Base-by-base conservation (phyloP, 1,140 invertebrate species). In the Metaphire vulgaris region DNA sequence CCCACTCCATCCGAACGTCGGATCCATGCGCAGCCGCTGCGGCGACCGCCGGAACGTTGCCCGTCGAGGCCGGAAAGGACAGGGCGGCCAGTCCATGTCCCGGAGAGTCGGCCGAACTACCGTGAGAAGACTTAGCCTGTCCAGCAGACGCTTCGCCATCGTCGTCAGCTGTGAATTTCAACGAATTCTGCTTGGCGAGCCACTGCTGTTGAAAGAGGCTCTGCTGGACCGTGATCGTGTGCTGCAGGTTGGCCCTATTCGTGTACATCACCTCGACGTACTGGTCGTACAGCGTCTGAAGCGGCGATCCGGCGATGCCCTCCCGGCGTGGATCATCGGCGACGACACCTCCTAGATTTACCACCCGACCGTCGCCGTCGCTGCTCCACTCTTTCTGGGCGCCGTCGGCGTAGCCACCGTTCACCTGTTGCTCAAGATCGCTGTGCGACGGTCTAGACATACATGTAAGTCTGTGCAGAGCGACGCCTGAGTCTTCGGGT, bases 141-240 rank as follows among this genome's bases (percentile, higher is more conserved):
- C n/a, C n/a, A n/a, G n/a, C n/a, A n/a, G n/a, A n/a, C n/a, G n/a
- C n/a, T n/a, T n/a, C n/a, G n/a, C n/a, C n/a, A n/a, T n/a, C n/a
- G n/a, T n/a, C n/a, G n/a, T 56, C 41, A 21, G 41, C 41, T 56
- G 6, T 56, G 41, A 56, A 6, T 56, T 56, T 56, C 56, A 34
- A 41, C 28, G 41, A 56, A 21, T 56, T 56, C 21, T 73, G 33
- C 33, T 31, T 33, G 21, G 69, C 69, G 83, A 82, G 83, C n/a
- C n/a, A n/a, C 79, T 87, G 85, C 74, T 88, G 86, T 68, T 87
- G 89, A 79, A 92, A 91, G 14, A 92, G 82, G 82, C 91, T 89
- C 79, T 92, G 91, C 79, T 92, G 91, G 1, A 91, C 85, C 77
- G 90, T 85, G 83, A 92, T 92, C 12, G 91, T 92, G 81, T 91